Base-by-base conservation (phyloP, 2,113 vertebrate species). In the Rhombomys opimus region DNA sequence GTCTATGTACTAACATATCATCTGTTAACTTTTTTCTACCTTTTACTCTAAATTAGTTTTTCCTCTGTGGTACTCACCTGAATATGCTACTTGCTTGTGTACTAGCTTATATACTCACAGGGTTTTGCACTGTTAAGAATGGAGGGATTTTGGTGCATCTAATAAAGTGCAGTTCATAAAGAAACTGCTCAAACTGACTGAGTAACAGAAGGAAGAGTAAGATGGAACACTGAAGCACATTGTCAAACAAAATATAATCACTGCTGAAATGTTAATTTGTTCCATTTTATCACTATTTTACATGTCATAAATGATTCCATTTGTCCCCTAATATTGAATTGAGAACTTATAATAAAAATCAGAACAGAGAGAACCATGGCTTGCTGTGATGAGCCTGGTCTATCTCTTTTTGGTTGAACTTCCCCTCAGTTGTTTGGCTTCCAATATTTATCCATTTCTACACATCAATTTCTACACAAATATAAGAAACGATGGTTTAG, bases 131-230 rank as follows among this genome's bases (percentile, higher is more conserved):
- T 63, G 1, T 50, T 76, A 22, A 0, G 0, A 2, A 57, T 1
- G 5, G 0, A 15, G 3, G 0, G 11, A 9, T 14, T 50, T 46
- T 14, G 20, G 2, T 15, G 14, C 3, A 61, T 1, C 2, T 46
- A 3, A 0, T 6, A 3, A 3, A 46, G 10, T 10, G 12, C 23
- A 50, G n/a, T 30, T 3, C 10, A n/a, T 20, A 41, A 0, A 75
- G 20, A 8, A 20, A 4, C 2, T 15, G 10, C 4, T 87, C 4
- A 54, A 68, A 73, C 0, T 0, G 22, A 41, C 1, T 46, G 10
- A 59, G 32, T 25, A 68, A 32, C 5, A 94, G 41, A 89, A 85
- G 23, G 18, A 41, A 22, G 50, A 73, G 41, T 35, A 63, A 68
- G 15, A 72, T 10, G 4, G 4, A 94, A 72, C 22, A 14, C 1